Conservation (phyloP, 1,140 invertebrate species). For the Caenorhabditis inopinata region DNA sequence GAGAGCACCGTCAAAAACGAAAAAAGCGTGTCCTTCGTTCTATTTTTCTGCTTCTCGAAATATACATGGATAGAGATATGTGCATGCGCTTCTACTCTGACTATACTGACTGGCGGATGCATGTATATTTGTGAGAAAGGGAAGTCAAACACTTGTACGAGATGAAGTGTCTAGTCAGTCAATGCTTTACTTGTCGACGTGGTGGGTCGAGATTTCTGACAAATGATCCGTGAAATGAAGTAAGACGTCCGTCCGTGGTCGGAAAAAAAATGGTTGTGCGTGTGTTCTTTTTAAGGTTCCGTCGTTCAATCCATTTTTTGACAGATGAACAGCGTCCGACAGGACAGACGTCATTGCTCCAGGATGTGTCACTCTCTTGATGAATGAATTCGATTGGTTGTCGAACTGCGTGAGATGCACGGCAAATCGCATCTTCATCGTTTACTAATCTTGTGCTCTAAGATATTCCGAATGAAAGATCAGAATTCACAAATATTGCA, state of each 20-base stretch:
- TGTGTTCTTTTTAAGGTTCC: conserved; percentile 14
- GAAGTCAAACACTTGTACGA: conserved; percentile 23
- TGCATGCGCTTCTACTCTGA: not conserved
- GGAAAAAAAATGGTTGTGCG: not conserved
- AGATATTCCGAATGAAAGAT: too few species aligned
- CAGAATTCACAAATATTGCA: too few species aligned
- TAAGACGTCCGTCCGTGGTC: not conserved
- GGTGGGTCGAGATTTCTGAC: not conserved
- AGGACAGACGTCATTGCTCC: conserved; percentile 17
- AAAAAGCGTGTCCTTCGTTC: not conserved
- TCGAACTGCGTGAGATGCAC: too few species aligned
- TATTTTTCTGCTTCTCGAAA: not conserved
- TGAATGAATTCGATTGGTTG: conserved; percentile 2
- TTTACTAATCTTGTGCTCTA: too few species aligned
- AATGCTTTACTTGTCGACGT: conserved; percentile 14
- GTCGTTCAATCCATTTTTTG: not conserved
- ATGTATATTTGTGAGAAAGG: conserved; percentile 4
- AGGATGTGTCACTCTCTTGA: conserved; percentile 21
- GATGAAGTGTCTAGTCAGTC: conserved; percentile 22
- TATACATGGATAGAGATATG: not conserved
- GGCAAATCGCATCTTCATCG: not conserved
- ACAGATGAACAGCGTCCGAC: conserved; percentile 14
- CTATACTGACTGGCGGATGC: not conserved
- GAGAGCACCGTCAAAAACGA: conserved; percentile 12
- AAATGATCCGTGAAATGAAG: conserved; percentile 29